Evolutionary conservation across 2,888 invertebrate species (phyloP), one percentile per base, ranked within the genome.

Genomic region (Drymonia ruficornis): DNA sequence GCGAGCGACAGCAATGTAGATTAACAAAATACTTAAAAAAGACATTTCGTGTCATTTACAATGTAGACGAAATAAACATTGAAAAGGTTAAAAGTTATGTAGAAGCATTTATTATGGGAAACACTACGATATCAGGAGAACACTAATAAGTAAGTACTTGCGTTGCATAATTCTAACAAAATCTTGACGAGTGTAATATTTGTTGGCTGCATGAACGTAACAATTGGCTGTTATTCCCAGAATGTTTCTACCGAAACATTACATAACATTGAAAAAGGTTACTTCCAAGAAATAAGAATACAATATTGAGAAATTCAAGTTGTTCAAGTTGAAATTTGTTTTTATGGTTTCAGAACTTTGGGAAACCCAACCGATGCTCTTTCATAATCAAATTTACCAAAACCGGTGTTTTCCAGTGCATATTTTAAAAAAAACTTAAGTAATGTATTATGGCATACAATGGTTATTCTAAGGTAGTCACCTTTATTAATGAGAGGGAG

Each of bases 261-360:
- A 60, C 61, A 57, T 69, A 70, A 73, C 70, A 69, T 66, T 70
- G 62, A 66, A 75, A 75, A 78, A 75, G 55, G 67, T 63, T 70
- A 73, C 77, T 75, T 67, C 69, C 59, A 69, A 76, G 76, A 79
- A 78, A 76, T 74, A 68, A 63, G 50, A 55, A 68, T 52, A 68
- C 61, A 67, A 67, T 67, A 60, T 77, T 62, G 72, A 70, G 70
- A 83, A 81, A 80, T 78, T 79, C 65, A 65, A 83, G 80, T 83
- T 83, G 70, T 55, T 60, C 54, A 72, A 80, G 70, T 82, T 73
- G 63, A 74, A 80, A 78, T 78, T 78, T 74, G 80, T 83, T 87
- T 82, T 68, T 81, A 82, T 79, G 86, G 85, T 77, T 87, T 84
- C 83, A 62, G 51, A 87, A 87, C 79, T 84, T 84, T 62, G 64